Evolutionary conservation across 2,113 vertebrate genomes (phyloP), one percentile per base, ranked within the genome.

Genomic region (Muntiacus muntjak): DNA sequence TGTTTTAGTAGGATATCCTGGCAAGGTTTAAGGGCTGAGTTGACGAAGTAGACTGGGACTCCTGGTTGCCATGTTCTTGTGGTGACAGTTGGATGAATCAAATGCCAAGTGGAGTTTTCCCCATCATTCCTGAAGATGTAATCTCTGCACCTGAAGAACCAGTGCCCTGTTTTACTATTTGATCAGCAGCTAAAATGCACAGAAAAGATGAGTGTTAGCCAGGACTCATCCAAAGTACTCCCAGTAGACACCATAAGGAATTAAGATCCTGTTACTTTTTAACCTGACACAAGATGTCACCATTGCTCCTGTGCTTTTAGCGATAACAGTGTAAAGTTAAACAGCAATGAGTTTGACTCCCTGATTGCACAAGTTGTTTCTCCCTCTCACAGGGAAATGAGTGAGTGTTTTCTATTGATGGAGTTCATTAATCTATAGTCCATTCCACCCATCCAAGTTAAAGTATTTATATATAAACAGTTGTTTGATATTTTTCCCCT

Each of bases 281-380:
- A 97, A 98, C 98, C 97, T 91, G 95, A 98, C 98, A 98, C 98
- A 97, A 98, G 98, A 97, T 98, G 98, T 98, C 98, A 98, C 97
- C 98, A 97, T 98, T 98, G 98, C 95, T 97, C 98, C 96, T 98
- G 98, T 94, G 94, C 98, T 98, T 93, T 98, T 97, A 97, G 93
- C 82, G 96, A 43, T 92, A 87, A 97, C 55, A 60, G 87, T 78
- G 43, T 50, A 43, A 97, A 94, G 95, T 96, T 92, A 76, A 94
- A 92, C 21, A 64, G 71, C 76, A 85, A 13, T n/a, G 60, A 91
- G 40, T 93, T 86, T 89, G 91, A 94, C 78, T 96, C 91, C 33
- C 19, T 28, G 54, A 45, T 86, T 81, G 43, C 33, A 52, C 43
- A 50, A 74, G 45, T 74, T 84, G 40, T 40, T 19, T 26, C 19